A percentile compares a stretch with the other conserved stretches of the same genome.
These are phyloP conservation scores for Ylistrum balloti DNA, from an alignment of 1,140 invertebrate genomes.

Conservation along the genomic window DNA sequence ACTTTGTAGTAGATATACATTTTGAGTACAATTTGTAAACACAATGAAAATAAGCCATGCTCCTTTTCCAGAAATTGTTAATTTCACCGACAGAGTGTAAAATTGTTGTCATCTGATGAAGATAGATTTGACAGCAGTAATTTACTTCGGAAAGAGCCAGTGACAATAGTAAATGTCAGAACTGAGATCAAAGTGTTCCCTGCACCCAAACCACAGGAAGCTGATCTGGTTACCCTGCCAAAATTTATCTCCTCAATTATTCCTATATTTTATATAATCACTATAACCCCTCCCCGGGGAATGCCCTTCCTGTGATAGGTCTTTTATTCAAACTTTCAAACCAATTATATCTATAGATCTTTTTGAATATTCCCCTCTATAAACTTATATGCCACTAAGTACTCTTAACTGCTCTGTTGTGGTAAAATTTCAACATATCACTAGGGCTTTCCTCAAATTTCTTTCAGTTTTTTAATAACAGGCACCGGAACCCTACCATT, in stretches of 20 bases:
- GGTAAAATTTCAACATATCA: neutral
- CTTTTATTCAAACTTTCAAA: slow-evolving; percentile 36
- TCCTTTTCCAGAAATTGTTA: neutral
- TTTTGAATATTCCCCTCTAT: neutral
- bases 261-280: slow-evolving; percentile 7
- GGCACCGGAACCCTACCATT: neutral
- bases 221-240: neutral
- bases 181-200: neutral
- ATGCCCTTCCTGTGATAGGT: neutral
- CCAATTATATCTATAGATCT: neutral
- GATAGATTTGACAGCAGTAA: slow-evolving; percentile 25
- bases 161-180: slow-evolving; percentile 35
- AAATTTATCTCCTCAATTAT: neutral
- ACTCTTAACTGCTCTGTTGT: neutral
- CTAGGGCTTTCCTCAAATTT: neutral
- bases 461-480: neutral
- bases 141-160: neutral
- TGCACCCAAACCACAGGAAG: slow-evolving; percentile 30
- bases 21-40: neutral
- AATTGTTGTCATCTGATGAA: neutral
- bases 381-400: neutral
- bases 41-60: neutral
- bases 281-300: neutral
- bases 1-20: too few relatives aligned
- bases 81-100: too few relatives aligned